These are phyloP conservation scores for Haliaeetus leucogaster DNA, from an alignment of 2,113 vertebrate species.

Conservation along the genomic window DNA sequence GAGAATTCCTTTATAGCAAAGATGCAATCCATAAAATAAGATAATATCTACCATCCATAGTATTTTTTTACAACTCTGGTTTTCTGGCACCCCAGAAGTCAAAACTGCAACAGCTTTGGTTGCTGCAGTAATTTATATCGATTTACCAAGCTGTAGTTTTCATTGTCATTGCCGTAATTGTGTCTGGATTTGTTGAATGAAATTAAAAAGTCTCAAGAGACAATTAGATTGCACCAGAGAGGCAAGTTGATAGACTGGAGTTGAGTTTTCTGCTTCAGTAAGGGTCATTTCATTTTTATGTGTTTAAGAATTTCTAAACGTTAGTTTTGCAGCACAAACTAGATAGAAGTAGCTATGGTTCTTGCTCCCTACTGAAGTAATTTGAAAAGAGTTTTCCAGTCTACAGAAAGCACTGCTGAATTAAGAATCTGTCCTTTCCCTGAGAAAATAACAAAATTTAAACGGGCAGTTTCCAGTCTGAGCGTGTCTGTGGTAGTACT, in stretches of 20 bases:
- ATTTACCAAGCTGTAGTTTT: neutral
- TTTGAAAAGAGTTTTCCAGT: neutral
- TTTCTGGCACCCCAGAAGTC: neutral
- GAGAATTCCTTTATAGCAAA: neutral
- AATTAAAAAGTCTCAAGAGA: neutral
- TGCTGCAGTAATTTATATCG: neutral
- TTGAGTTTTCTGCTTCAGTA: neutral
- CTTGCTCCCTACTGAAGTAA: neutral
- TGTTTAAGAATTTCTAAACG: neutral
- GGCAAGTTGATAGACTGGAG: neutral
- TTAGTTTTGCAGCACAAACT: neutral
- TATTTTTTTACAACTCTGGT: neutral
- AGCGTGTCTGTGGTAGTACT: neutral
- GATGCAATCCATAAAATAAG: neutral
- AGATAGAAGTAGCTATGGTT: neutral
- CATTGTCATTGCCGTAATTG: neutral
- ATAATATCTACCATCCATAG: neutral
- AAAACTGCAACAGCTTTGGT: neutral
- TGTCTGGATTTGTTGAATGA: neutral
- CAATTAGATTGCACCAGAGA: neutral
- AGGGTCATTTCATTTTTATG: neutral
- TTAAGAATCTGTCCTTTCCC: neutral
- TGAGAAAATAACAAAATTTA: neutral
- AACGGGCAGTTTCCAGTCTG: neutral
- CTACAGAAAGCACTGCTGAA: neutral